Percentiles rank a stretch among this genome's conserved stretches.
These are phyloP conservation scores for Dipodomys merriami DNA, from an alignment of 2,113 vertebrate genomes.

Conservation along the genomic window DNA sequence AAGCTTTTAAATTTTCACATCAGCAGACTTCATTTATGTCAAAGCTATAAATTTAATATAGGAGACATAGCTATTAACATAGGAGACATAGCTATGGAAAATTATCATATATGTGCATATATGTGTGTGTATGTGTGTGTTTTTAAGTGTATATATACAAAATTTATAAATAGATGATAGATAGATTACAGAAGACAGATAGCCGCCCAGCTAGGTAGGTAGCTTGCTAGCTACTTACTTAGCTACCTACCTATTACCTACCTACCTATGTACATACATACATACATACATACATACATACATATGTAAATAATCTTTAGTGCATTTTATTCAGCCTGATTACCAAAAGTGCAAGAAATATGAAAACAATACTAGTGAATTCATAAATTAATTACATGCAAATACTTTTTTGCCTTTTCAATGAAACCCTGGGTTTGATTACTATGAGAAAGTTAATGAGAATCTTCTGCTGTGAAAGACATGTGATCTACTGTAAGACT, in stretches of 20 bases:
- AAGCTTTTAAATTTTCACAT: neutral
- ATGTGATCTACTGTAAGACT: neutral
- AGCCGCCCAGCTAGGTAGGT: too few species aligned
- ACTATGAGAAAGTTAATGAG: neutral
- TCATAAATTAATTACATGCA: neutral
- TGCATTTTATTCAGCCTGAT: neutral
- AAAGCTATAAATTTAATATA: neutral
- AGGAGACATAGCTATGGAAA: neutral
- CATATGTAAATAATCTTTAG: too few species aligned
- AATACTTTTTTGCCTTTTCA: neutral
- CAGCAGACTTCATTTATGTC: neutral
- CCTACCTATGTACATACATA: too few species aligned
- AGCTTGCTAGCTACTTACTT: too few species aligned
- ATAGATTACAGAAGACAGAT: too few species aligned
- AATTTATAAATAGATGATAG: too few species aligned
- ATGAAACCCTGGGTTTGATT: neutral
- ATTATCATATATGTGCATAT: neutral
- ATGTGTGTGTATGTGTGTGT: neutral
- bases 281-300: too few species aligned
- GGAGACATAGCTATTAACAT: neutral
- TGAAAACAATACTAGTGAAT: neutral
- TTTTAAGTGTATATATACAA: too few species aligned
- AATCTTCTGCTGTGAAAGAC: neutral
- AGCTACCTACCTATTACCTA: too few species aligned
- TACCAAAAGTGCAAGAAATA: neutral